These are phyloP conservation scores for Endotricha flammealis DNA, from an alignment of 2,888 invertebrate genomes.

Conservation along the genomic window DNA sequence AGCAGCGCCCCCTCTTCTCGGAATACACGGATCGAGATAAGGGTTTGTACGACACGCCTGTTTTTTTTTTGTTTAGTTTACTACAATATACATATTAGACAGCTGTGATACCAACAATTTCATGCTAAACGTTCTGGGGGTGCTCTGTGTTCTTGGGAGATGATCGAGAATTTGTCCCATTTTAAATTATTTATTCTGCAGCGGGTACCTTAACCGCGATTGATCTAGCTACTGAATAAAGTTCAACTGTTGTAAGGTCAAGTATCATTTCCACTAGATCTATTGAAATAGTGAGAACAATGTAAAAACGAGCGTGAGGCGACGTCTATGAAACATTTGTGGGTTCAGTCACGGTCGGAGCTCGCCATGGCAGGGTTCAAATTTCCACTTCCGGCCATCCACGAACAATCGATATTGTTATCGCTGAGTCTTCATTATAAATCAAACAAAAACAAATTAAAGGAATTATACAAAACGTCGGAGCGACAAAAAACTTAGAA, in stretches of 20 bases:
- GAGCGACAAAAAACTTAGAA: slow-evolving; percentile 31
- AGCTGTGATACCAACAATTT: too few species aligned
- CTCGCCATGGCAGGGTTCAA: slow-evolving; percentile 60
- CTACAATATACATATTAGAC: slow-evolving; percentile 34
- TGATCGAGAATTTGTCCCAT: slow-evolving; percentile 7
- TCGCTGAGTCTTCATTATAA: slow-evolving; percentile 60
- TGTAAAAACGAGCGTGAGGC: slow-evolving; percentile 52
- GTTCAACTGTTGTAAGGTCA: slow-evolving; percentile 23
- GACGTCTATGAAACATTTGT: slow-evolving; percentile 52
- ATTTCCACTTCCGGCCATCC: slow-evolving; percentile 68
- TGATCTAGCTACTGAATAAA: slow-evolving; percentile 11
- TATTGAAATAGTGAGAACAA: slow-evolving; percentile 45
- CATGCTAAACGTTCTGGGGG: too few species aligned
- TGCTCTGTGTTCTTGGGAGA: too few species aligned
- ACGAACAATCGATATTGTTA: slow-evolving; percentile 70
- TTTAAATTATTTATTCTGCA: slow-evolving; percentile 19
- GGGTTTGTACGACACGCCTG: slow-evolving; percentile 65
- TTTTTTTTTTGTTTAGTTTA: slow-evolving; percentile 52
- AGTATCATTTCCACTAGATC: slow-evolving; percentile 32
- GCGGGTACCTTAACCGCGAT: not conserved
- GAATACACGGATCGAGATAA: slow-evolving; percentile 70
- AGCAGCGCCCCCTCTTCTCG: slow-evolving; percentile 66
- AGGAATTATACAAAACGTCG: slow-evolving; percentile 36
- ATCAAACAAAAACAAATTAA: slow-evolving; percentile 58
- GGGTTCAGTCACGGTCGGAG: slow-evolving; percentile 66